Percentiles rank a stretch among this genome's conserved stretches.
These are phyloP conservation scores for Clarias laeviceps DNA, from an alignment of 2,797 vertebrate species.

Conservation along the genomic window DNA sequence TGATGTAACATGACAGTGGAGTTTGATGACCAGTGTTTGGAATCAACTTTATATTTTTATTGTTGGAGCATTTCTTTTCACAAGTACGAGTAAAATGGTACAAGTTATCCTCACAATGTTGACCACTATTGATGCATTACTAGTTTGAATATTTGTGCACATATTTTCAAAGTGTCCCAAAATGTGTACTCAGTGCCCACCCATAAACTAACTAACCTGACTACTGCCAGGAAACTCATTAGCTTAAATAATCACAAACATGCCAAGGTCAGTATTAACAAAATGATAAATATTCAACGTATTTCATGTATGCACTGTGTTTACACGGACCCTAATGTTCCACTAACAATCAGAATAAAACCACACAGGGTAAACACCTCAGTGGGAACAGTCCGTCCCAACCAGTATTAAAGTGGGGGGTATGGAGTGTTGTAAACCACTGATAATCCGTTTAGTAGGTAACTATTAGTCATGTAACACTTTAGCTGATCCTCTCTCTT, in stretches of 20 bases:
- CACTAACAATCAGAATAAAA: neutral
- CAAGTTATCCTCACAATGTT: neutral
- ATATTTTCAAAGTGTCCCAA: neutral
- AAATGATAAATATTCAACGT: neutral
- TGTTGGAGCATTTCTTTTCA: neutral
- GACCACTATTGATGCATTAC: neutral
- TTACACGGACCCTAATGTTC: too few species aligned
- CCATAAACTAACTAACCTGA: neutral
- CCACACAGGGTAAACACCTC: neutral
- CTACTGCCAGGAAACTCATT: constrained; percentile 1
- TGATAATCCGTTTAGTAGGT: too few species aligned
- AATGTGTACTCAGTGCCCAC: neutral
- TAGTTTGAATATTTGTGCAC: neutral
- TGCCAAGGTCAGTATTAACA: neutral
- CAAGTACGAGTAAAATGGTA: neutral
- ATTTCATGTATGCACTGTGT: neutral
- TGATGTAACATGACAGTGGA: neutral
- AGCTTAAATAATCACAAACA: constrained; percentile 6
- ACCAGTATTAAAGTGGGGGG: too few species aligned
- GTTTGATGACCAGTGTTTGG: neutral
- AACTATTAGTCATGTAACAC: too few species aligned
- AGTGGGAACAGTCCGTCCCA: too few species aligned
- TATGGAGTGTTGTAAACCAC: too few species aligned
- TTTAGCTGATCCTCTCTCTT: too few species aligned
- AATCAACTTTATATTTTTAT: neutral